Conservation (phyloP, 2,797 vertebrate genomes). For the Leptodactylus fallax region DNA sequence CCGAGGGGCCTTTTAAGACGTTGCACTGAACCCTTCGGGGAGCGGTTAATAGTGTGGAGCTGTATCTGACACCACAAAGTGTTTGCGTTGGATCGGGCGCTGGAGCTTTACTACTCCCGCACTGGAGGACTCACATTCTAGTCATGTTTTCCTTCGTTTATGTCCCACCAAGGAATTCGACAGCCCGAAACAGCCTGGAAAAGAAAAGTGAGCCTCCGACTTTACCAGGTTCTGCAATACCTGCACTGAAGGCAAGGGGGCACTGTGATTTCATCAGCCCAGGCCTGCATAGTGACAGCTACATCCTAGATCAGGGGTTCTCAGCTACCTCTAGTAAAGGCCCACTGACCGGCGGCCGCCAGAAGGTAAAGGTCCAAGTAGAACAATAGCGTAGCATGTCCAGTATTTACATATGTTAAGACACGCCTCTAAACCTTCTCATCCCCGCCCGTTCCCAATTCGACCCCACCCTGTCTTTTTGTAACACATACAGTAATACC, state of each 20-base stretch:
- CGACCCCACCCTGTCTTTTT: too few species aligned
- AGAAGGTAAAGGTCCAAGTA: too few species aligned
- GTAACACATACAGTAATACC: too few species aligned
- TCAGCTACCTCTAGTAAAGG: too few species aligned
- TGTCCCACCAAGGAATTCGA: background rate
- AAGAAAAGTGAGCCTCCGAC: background rate
- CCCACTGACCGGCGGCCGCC: too few species aligned
- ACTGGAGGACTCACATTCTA: background rate
- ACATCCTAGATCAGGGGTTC: too few species aligned
- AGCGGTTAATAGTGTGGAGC: constrained; percentile 14
- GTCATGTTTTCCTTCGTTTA: background rate
- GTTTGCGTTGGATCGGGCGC: background rate
- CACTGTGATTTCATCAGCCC: too few species aligned
- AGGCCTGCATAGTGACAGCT: too few species aligned
- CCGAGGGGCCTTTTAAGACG: constrained; percentile 17
- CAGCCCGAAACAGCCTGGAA: background rate
- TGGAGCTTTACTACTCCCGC: background rate
- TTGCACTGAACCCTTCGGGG: background rate
- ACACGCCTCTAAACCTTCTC: too few species aligned
- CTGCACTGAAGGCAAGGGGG: background rate
- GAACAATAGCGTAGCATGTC: too few species aligned
- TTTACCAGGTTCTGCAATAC: background rate
- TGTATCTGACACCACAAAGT: background rate
- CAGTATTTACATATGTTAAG: too few species aligned
- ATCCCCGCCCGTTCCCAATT: too few species aligned